Evolutionary conservation across 2,113 vertebrate species (phyloP).

Genomic region (Eira barbara): DNA sequence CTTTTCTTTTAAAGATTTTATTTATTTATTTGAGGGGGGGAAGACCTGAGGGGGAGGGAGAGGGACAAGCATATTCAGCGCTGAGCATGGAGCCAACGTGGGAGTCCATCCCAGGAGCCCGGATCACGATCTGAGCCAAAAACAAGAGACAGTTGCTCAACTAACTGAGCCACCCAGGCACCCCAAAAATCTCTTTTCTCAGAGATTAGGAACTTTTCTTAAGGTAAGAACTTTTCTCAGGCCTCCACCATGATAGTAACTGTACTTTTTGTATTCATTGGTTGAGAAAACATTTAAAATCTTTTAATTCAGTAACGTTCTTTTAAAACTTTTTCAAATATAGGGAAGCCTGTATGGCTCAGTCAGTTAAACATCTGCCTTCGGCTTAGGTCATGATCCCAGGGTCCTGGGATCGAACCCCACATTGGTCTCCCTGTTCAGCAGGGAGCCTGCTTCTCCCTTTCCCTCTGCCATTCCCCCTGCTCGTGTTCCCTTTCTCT

Average conservation of each 20-base stretch:
- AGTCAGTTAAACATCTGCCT: neutral
- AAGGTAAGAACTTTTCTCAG: neutral
- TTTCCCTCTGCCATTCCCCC: no score
- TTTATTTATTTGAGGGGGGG: neutral
- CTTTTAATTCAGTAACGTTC: neutral
- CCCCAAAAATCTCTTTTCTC: neutral
- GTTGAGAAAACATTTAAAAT: slow-evolving; percentile 11
- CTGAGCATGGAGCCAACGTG: neutral
- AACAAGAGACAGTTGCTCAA: neutral
- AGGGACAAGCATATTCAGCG: neutral
- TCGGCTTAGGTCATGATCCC: no score
- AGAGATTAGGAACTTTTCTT: neutral
- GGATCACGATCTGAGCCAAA: neutral
- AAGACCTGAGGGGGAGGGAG: neutral
- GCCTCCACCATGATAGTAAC: neutral
- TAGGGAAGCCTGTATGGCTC: neutral
- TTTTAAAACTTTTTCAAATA: neutral
- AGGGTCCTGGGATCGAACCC: no score
- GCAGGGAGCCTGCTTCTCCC: no score
- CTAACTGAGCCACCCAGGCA: neutral
- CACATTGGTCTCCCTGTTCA: no score
- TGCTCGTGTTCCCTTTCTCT: neutral
- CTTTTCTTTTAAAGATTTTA: neutral
- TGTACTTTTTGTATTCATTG: neutral
- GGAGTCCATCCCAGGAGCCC: neutral